phyloP scores from a whole-genome alignment of 2,888 invertebrate genomes.

The Balanococcus diminutus region DNA sequence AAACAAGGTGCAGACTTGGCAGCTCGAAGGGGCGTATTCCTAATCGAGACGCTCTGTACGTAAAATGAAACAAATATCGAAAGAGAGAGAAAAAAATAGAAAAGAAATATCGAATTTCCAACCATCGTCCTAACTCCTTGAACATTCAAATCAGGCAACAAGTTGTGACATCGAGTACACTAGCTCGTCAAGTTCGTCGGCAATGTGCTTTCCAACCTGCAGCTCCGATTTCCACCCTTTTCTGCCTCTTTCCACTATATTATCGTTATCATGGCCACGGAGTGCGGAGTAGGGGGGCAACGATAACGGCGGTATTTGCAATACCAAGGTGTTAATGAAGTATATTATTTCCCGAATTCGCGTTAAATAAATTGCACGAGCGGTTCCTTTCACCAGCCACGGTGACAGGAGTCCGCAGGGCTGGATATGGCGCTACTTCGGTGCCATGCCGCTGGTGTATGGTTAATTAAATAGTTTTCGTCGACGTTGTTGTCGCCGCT shows the following conservation, averaged over 20 bases:
- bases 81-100: neutral
- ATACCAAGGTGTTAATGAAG: constrained; percentile 22
- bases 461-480: constrained; percentile 9
- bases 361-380: constrained; percentile 7
- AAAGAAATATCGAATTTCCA: neutral
- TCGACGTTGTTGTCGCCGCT: neutral
- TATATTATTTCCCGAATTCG: neutral
- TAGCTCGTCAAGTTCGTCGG: neutral
- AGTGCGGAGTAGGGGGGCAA: neutral
- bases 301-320: neutral
- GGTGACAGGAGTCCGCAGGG: neutral
- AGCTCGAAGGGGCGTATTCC: no score
- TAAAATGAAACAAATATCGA: no score
- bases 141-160: constrained; percentile 15
- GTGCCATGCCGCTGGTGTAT: neutral
- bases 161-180: constrained; percentile 4
- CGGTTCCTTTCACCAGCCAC: neutral
- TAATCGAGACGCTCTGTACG: no score
- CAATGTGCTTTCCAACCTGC: neutral
- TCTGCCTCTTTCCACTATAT: neutral
- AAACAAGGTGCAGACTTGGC: no score
- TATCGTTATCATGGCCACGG: neutral
- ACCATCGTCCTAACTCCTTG: neutral
- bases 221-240: neutral
- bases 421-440: neutral